Conservation (phyloP, 2,113 vertebrate species). For the Esox niger region DNA sequence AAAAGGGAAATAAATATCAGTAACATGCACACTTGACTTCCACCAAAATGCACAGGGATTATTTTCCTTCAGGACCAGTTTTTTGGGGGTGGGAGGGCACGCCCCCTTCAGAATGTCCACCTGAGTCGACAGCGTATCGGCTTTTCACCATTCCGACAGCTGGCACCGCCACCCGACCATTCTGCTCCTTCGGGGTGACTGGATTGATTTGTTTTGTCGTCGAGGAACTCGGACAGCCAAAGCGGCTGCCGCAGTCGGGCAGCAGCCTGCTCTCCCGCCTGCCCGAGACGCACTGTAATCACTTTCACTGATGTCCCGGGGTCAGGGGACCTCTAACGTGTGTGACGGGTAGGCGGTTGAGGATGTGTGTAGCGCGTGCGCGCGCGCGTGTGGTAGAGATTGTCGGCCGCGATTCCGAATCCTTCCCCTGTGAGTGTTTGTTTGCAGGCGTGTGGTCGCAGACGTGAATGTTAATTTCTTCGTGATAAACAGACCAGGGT, state of each 20-base stretch:
- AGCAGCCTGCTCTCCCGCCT: neutral
- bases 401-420: neutral
- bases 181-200: constrained; percentile 31
- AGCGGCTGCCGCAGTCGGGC: constrained; percentile 22
- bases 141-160: constrained; percentile 11
- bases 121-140: neutral
- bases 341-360: neutral
- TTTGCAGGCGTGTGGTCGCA: neutral
- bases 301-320: neutral
- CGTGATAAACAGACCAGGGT: neutral
- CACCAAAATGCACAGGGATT: neutral
- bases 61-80: constrained; percentile 6
- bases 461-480: neutral
- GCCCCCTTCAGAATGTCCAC: neutral
- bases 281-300: constrained; percentile 7
- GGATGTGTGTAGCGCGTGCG: constrained; percentile 2
- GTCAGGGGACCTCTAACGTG: neutral
- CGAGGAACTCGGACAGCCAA: constrained; percentile 32
- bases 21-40: no score
- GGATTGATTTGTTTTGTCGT: constrained; percentile 49
- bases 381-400: neutral
- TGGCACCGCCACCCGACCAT: neutral
- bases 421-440: neutral
- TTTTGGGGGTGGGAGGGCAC: neutral
- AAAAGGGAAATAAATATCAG: no score